Conservation (phyloP, 1,140 invertebrate genomes). For the Bombus cullumanus region DNA sequence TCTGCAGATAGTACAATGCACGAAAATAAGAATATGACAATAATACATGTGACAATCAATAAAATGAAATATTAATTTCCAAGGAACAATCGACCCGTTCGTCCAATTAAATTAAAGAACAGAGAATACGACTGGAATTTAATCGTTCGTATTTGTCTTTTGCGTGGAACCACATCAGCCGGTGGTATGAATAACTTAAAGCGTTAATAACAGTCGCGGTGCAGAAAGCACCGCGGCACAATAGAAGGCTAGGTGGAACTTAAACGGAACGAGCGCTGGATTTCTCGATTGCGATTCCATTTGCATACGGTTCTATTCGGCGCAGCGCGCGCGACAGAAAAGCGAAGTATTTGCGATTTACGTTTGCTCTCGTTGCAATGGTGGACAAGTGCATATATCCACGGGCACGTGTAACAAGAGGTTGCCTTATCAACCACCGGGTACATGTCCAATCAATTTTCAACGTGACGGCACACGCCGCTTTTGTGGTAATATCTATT, state of each 20-base stretch:
- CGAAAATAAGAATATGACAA: no score
- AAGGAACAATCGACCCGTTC: background rate
- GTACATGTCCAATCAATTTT: slow-evolving; percentile 72
- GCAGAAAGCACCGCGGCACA: background rate
- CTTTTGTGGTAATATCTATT: slow-evolving; percentile 73
- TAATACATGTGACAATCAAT: background rate
- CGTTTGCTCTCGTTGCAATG: slow-evolving; percentile 21
- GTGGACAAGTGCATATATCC: slow-evolving; percentile 21
- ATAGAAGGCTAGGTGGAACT: background rate
- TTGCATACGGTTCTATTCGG: background rate
- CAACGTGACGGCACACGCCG: slow-evolving; percentile 67
- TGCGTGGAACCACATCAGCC: background rate
- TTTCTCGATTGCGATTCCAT: slow-evolving; percentile 2
- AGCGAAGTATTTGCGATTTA: slow-evolving; percentile 54
- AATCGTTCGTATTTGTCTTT: background rate
- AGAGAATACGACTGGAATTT: background rate
- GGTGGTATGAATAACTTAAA: background rate
- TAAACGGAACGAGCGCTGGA: background rate
- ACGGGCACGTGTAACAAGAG: slow-evolving; percentile 57
- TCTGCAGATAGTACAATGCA: no score
- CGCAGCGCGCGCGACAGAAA: background rate
- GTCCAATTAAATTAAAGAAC: background rate
- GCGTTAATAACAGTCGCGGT: background rate
- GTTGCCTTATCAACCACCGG: slow-evolving; percentile 65
- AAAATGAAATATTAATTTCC: background rate